Evolutionary conservation across 2,888 invertebrate species (phyloP).

Genomic region (Tribolium freemani): DNA sequence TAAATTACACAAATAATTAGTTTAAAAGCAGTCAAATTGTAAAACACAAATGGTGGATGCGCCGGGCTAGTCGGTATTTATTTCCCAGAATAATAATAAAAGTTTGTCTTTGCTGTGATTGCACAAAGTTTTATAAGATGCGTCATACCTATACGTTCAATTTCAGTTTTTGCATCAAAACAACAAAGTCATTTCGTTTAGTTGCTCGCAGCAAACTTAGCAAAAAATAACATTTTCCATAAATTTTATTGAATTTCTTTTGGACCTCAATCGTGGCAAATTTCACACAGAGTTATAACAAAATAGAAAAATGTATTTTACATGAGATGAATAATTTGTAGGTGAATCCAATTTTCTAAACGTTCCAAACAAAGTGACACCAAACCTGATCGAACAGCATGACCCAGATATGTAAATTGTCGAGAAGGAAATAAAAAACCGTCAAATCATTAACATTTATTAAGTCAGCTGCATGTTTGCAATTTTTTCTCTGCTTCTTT

Average conservation of each 20-base stretch:
- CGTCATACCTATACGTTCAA: not conserved
- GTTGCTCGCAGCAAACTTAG: not conserved
- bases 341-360: not conserved
- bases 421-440: not conserved
- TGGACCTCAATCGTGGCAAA: not conserved
- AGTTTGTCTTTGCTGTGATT: not conserved
- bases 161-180: slow-evolving; percentile 1
- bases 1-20: no score
- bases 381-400: not conserved
- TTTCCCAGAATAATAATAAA: not conserved
- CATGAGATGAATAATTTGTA: not conserved
- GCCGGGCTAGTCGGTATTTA: not conserved
- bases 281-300: not conserved
- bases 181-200: slow-evolving; percentile 1
- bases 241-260: not conserved
- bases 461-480: not conserved
- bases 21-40: not conserved
- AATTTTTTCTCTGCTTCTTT: not conserved
- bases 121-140: not conserved
- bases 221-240: not conserved
- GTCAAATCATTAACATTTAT: slow-evolving; percentile 1
- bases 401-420: slow-evolving; percentile 3
- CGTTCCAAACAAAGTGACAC: not conserved
- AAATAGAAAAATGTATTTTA: not conserved
- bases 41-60: not conserved